Evolutionary conservation across 2,113 vertebrate species (phyloP), one percentile per base, ranked within the genome.

Genomic region (Potamarius usumacintae): DNA sequence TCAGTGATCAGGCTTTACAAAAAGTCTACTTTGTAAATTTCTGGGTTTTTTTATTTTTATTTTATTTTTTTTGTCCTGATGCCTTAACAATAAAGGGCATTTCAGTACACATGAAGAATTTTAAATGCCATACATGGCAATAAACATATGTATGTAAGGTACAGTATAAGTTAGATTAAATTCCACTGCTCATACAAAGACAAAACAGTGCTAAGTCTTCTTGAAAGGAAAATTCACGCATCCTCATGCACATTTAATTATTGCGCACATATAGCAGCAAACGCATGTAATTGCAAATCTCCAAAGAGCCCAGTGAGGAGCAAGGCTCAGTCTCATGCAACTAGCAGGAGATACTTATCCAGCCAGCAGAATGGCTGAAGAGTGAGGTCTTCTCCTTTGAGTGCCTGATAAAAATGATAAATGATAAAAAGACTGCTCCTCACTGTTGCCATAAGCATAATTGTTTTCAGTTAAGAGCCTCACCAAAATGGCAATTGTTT

Each of bases 401-500:
- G 74, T 84, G 55, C 50, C 57, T 86, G 82, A n/a, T n/a, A n/a
- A n/a, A n/a, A n/a, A n/a, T n/a, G n/a, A n/a, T n/a, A n/a, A n/a
- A 85, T 84, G 69, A 87, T 91, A 82, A 88, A 53, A 17, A 62
- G 42, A 60, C 60, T 71, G 74, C 76, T 85, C 67, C 77, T 89
- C 86, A 52, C 76, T 82, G 85, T 88, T 88, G 69, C 74, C 67
- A 62, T 85, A 63, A 92, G 82, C 86, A 15, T 91, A 91, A 92
- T 91, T 89, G 87, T 84, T 91, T 91, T 88, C 62, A 92, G 86
- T 90, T 67, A 90, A 85, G 76, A 80, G 87, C 57, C 88, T 60
- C 82, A 87, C 86, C 85, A 88, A 87, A 89, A 88, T 90, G 84
- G 84, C 90, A 91, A 90, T 90, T 82, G 87, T 92, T 93, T 93